Evolutionary conservation across 2,113 vertebrate genomes (phyloP), one percentile per base, ranked within the genome.

Genomic region (Labeo rohita): DNA sequence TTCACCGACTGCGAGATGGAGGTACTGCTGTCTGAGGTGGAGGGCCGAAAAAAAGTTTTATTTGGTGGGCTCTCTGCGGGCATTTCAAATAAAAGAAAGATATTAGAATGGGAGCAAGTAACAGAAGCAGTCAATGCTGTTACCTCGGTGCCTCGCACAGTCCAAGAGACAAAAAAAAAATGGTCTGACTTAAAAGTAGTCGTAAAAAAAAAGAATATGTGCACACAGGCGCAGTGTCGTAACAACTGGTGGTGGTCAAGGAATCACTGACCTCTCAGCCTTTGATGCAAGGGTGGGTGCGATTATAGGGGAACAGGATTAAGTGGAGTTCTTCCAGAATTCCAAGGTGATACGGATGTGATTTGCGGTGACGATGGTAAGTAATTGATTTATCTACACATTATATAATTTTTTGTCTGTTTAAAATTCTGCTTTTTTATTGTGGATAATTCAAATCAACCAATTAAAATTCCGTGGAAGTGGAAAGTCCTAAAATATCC

Each of bases 31-130:
- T 70, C 70, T 73, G 70, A 47, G 70, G 21, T 47, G 18, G 63
- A 34, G 11, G 39, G 47, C 66, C 34, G 28, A 68, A 34, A 34
- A 49, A 28, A 68, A 68, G 28, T 16, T 68, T 34, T 68, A 68
- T 68, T 68, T 68, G 66, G 66, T 70, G 66, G 66, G 66, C 66
- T 70, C 34, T 39, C 66, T 39, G 66, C 15, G 34, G 66, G 66
- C 34, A 70, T 70, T 70, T 70, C 66, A 36, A 70, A 70, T 70
- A 70, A 70, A 70, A 8, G 34, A 36, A 70, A 39, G 11, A 66
- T 13, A 34, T 28, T 66, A 34, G 65, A 66, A 34, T 66, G 28
- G 65, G 65, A 66, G 23, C 65, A 34, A 34, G 65, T 66, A 66
- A 66, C n/a, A 34, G 28, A 23, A 66, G 65, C 65, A 34, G 65